Evolutionary conservation across 1,140 invertebrate genomes (phyloP).

Genomic region (Listronotus oregonensis): DNA sequence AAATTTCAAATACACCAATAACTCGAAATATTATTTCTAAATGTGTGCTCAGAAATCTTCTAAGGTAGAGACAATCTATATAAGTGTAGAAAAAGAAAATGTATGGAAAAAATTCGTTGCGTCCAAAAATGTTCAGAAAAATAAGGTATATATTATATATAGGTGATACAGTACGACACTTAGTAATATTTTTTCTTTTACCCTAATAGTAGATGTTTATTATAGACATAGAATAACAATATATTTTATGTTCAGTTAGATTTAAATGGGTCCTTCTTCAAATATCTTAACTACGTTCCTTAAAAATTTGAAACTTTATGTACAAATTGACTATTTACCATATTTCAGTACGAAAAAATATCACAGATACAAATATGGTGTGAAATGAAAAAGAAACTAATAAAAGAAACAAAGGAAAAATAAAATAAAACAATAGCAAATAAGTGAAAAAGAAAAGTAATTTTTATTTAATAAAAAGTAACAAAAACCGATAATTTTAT

Average conservation of each 20-base stretch:
- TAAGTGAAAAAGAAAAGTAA: slow-evolving; percentile 45
- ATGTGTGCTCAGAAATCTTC: slow-evolving; percentile 41
- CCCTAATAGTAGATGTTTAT: slow-evolving; percentile 34
- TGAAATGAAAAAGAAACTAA: slow-evolving; percentile 34
- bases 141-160: slow-evolving; percentile 11
- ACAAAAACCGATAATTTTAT: slow-evolving; percentile 50
- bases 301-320: slow-evolving; percentile 43
- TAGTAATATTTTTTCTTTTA: slow-evolving; percentile 33
- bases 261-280: slow-evolving; percentile 38
- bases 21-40: slow-evolving; percentile 47
- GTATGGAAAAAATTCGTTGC: slow-evolving; percentile 23
- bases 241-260: slow-evolving; percentile 36
- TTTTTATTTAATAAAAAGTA: slow-evolving; percentile 53
- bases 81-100: slow-evolving; percentile 38
- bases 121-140: slow-evolving; percentile 27
- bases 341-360: slow-evolving; percentile 52
- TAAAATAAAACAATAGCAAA: slow-evolving; percentile 41
- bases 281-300: slow-evolving; percentile 37
- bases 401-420: slow-evolving; percentile 25
- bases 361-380: slow-evolving; percentile 50
- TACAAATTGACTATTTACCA: slow-evolving; percentile 53
- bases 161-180: slow-evolving; percentile 33
- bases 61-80: slow-evolving; percentile 31
- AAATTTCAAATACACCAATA: slow-evolving; percentile 52
- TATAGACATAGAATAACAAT: slow-evolving; percentile 38